Evolutionary conservation across 2,113 vertebrate genomes (phyloP).

Genomic region (Pelobates fuscus): DNA sequence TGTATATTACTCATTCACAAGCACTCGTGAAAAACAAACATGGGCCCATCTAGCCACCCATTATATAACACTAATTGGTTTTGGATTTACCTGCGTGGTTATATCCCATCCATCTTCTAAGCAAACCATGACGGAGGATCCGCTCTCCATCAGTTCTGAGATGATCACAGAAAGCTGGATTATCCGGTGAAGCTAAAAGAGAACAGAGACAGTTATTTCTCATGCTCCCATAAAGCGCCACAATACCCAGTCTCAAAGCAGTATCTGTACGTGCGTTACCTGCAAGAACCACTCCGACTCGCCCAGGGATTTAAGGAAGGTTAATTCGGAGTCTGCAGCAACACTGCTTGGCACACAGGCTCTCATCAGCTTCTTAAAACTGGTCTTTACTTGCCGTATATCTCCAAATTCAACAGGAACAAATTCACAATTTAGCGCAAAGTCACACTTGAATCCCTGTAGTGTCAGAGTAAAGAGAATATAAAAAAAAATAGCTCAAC

Average conservation of each 20-base stretch:
- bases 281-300: slow-evolving; percentile 96
- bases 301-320: slow-evolving; percentile 89
- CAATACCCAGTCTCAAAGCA: too few relatives aligned
- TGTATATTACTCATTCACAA: too few relatives aligned
- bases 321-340: slow-evolving; percentile 81
- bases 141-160: slow-evolving; percentile 90
- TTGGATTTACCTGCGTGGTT: slow-evolving; percentile 87
- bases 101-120: slow-evolving; percentile 98
- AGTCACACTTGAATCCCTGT: slow-evolving; percentile 91
- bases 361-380: slow-evolving; percentile 94
- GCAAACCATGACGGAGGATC: slow-evolving; percentile 92
- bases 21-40: too few relatives aligned
- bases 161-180: slow-evolving; percentile 86
- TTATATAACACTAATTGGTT: too few relatives aligned
- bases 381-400: slow-evolving; percentile 87
- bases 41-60: too few relatives aligned
- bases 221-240: not conserved
- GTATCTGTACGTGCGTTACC: slow-evolving; percentile 67
- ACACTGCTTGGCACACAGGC: slow-evolving; percentile 89
- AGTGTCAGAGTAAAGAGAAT: slow-evolving; percentile 29
- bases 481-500: not conserved
- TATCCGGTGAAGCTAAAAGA: slow-evolving; percentile 86
- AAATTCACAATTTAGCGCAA: slow-evolving; percentile 92
- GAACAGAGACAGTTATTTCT: not conserved
- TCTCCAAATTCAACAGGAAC: slow-evolving; percentile 96